Evolutionary conservation across 2,797 vertebrate species (phyloP).

Genomic region (Sebastes diploproa): DNA sequence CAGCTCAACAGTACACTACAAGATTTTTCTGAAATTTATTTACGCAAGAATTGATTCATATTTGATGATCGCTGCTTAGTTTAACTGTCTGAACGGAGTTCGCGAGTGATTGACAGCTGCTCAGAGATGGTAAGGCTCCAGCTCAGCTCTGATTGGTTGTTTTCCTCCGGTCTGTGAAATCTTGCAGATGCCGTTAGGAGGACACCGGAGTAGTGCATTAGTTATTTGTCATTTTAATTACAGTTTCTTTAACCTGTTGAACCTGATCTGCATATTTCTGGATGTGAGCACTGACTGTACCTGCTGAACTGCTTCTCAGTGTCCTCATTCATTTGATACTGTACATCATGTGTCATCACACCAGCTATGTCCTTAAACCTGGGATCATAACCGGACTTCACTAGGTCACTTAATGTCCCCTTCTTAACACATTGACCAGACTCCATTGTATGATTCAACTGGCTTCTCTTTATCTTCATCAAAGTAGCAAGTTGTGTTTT

Average conservation of each 20-base stretch:
- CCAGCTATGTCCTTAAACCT: background rate
- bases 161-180: too few relatives aligned
- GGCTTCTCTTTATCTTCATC: background rate
- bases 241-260: background rate
- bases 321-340: background rate
- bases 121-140: too few relatives aligned
- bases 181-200: too few relatives aligned
- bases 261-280: background rate
- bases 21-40: too few relatives aligned
- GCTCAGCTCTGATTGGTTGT: too few relatives aligned
- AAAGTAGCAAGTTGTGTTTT: background rate
- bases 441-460: too few relatives aligned
- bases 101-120: too few relatives aligned
- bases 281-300: background rate
- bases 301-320: slow-evolving; percentile 3
- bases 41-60: too few relatives aligned
- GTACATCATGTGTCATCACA: background rate
- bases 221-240: background rate
- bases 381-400: background rate
- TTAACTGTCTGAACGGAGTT: too few relatives aligned
- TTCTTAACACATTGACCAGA: background rate
- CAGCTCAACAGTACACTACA: too few relatives aligned
- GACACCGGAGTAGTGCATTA: too few relatives aligned
- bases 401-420: background rate
- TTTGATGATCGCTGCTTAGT: too few relatives aligned